Evolutionary conservation across 2,888 invertebrate genomes (phyloP).

Genomic region (Stramonita haemastoma): DNA sequence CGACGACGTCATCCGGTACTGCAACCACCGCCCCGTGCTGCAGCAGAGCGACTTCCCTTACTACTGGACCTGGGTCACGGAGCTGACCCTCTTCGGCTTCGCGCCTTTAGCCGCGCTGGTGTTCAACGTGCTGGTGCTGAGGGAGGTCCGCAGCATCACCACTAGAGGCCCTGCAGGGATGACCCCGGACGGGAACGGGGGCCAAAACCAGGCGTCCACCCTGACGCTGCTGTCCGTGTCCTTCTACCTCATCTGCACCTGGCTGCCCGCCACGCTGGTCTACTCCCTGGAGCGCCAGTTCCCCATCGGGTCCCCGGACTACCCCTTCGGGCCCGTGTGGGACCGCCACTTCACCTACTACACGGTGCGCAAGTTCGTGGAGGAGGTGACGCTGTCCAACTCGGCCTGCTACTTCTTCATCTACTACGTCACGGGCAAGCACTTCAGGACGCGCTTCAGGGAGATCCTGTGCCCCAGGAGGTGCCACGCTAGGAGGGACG

Average conservation of each 20-base stretch:
- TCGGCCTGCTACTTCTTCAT: constrained; percentile 76
- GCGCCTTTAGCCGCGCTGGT: constrained; percentile 72
- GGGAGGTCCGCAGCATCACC: constrained; percentile 71
- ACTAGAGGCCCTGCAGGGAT: constrained; percentile 57
- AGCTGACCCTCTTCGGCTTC: constrained; percentile 70
- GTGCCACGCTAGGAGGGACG: constrained; percentile 17
- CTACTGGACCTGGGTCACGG: constrained; percentile 74
- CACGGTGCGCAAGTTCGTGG: constrained; percentile 66
- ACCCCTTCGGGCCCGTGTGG: constrained; percentile 67
- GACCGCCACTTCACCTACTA: constrained; percentile 70
- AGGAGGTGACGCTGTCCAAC: constrained; percentile 74
- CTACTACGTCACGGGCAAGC: constrained; percentile 74
- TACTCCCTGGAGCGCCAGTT: constrained; percentile 68
- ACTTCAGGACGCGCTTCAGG: constrained; percentile 71
- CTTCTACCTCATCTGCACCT: constrained; percentile 76
- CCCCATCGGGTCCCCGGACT: constrained; percentile 58
- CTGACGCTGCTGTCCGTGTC: constrained; percentile 76
- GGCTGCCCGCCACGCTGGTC: constrained; percentile 75
- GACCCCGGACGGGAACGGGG: constrained; percentile 44
- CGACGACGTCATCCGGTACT: constrained; percentile 56
- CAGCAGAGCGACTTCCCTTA: constrained; percentile 57
- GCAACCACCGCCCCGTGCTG: constrained; percentile 55
- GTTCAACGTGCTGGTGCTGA: constrained; percentile 75
- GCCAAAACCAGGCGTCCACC: constrained; percentile 71
- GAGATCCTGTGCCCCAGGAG: constrained; percentile 55